Evolutionary conservation across 2,888 invertebrate genomes (phyloP).

Genomic region (Halictus ligatus): DNA sequence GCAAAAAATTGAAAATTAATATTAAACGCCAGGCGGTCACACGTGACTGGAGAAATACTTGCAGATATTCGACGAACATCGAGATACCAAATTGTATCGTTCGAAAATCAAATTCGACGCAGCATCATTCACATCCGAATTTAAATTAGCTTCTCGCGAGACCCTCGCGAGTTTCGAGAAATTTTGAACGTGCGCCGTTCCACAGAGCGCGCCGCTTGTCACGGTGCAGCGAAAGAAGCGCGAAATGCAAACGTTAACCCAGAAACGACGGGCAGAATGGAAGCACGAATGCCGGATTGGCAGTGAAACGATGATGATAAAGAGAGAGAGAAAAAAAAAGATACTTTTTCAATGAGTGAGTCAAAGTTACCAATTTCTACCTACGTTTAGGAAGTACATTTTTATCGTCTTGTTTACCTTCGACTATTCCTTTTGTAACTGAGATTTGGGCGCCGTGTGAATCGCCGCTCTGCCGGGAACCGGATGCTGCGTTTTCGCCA

Average conservation of each 20-base stretch:
- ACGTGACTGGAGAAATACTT: no score
- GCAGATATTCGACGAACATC: background rate
- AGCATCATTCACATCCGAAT: background rate
- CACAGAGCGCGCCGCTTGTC: constrained; percentile 50
- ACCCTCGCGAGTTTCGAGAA: background rate
- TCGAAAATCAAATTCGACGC: background rate
- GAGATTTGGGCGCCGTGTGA: constrained; percentile 81
- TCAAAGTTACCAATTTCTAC: constrained; percentile 84
- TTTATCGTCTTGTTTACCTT: constrained; percentile 82
- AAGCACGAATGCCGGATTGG: constrained; percentile 61
- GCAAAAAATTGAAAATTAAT: no score
- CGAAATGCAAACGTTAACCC: constrained; percentile 77
- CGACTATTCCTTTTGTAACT: constrained; percentile 83
- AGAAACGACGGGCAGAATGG: constrained; percentile 79
- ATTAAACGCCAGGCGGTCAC: no score
- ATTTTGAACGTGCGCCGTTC: constrained; percentile 35
- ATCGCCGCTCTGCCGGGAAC: constrained; percentile 72
- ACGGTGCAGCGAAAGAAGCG: constrained; percentile 54
- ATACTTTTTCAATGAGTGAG: constrained; percentile 83
- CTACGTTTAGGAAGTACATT: constrained; percentile 81
- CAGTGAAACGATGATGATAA: constrained; percentile 28
- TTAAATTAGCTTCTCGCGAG: background rate
- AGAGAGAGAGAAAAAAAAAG: constrained; percentile 63
- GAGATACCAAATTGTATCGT: background rate
- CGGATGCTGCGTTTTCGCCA: constrained; percentile 60